These are phyloP conservation scores for Ispidina picta DNA, from an alignment of 2,797 vertebrate species.

Conservation along the genomic window DNA sequence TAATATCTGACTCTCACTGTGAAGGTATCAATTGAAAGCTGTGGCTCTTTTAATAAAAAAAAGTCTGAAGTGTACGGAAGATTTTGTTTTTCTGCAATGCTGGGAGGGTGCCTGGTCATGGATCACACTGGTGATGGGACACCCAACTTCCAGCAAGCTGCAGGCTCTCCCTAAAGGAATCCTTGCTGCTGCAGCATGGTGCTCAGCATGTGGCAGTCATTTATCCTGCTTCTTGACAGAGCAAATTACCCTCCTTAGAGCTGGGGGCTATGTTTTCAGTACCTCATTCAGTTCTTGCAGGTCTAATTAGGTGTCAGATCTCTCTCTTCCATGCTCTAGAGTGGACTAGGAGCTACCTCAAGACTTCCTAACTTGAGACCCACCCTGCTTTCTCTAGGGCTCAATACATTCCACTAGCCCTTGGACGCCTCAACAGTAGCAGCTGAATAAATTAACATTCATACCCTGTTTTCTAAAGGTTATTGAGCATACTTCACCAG, in stretches of 20 bases:
- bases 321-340: not conserved
- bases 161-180: not conserved
- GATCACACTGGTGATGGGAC: not conserved
- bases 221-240: conserved; percentile 25
- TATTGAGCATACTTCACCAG: not conserved
- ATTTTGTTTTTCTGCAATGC: not conserved
- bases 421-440: not conserved
- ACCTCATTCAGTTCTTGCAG: not conserved
- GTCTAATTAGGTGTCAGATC: not conserved
- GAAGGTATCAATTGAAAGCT: conserved; percentile 26
- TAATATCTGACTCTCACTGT: not conserved
- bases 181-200: not conserved
- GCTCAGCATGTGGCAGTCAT: conserved; percentile 5
- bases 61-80: not conserved
- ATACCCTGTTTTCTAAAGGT: not conserved
- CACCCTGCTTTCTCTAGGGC: not conserved
- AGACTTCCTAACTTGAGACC: not conserved
- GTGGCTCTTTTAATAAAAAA: not conserved
- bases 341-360: not conserved
- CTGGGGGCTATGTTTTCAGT: not conserved
- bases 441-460: not conserved
- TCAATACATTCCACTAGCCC: rapidly evolving
- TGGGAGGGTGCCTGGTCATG: not conserved
- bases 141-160: not conserved
- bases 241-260: not conserved